Evolutionary conservation across 2,888 invertebrate genomes (phyloP), one percentile per base, ranked within the genome.

Genomic region (Synergus gifuensis): DNA sequence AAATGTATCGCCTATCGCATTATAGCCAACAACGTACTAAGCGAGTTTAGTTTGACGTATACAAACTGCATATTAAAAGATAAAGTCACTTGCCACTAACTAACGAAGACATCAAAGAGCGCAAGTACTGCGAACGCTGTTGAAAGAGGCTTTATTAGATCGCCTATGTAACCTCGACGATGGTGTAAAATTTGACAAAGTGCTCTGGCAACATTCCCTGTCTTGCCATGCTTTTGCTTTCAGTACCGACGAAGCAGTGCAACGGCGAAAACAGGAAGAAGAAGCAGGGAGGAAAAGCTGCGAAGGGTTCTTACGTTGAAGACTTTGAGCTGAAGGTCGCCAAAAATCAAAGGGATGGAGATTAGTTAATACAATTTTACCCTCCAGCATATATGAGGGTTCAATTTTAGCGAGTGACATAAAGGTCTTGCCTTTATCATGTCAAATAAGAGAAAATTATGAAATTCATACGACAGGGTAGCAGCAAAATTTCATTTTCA

Each of bases 321-420:
- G 80, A 77, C 84, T 85, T 73, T 73, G 73, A 54, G 54, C 16
- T 54, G 49, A 73, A 49, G 69, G 73, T 73, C 86, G 89, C 89
- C 90, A 90, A 90, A 91, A 91, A 91, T 90, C 90, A 91, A 90
- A 90, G 89, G 86, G 88, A 90, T 90, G 90, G 87, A 90, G 88
- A 90, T 91, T 90, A 89, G 81, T 79, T 84, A 78, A 82, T 79
- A 82, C 84, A 83, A 73, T 54, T 73, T 73, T 54, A 82, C 83
- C 79, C 80, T 73, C 76, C 4, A 36, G 36, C 28, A 28, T 28
- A 49, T 36, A 36, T 66, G n/a, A 36, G 73, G 49, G 22, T 73
- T 28, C 12, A 28, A 73, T 49, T 54, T 73, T 54, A 36, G 2
- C 11, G 40, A 40, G 36, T 16, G 64, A 66, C 64, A 60, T 18